Conservation (phyloP, 2,888 invertebrate genomes). For the Chloroclysta siterata region DNA sequence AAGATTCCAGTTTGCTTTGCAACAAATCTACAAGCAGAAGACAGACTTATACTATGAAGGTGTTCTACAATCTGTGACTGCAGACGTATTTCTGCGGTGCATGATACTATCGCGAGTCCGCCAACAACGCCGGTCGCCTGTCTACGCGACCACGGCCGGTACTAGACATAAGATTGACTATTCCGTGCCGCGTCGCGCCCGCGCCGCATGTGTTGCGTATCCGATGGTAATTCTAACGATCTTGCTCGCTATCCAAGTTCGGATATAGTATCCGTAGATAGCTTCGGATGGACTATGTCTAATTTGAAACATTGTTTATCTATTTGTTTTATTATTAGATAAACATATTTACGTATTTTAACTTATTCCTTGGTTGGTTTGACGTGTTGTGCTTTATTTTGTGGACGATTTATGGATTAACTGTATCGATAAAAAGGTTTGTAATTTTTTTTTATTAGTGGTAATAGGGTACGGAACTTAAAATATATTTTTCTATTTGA, state of each 20-base stretch:
- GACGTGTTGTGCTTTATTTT: neutral
- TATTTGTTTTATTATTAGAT: neutral
- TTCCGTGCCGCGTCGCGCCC: slow-evolving; percentile 8
- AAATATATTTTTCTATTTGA: too few relatives aligned
- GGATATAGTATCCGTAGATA: neutral
- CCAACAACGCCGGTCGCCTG: neutral
- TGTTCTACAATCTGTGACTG: too few relatives aligned
- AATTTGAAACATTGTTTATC: neutral
- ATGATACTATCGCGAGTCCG: neutral
- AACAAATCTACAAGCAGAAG: too few relatives aligned
- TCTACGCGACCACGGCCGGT: neutral
- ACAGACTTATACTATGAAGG: too few relatives aligned
- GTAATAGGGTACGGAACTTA: too few relatives aligned
- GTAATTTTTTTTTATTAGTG: slow-evolving; percentile 3
- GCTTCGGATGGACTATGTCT: neutral
- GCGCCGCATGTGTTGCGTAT: slow-evolving; percentile 14
- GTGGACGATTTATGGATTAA: slow-evolving; percentile 7
- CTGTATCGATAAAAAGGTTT: slow-evolving; percentile 1
- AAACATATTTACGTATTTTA: neutral
- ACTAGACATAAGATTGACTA: slow-evolving; percentile 16
- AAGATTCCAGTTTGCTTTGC: too few relatives aligned
- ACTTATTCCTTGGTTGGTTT: neutral
- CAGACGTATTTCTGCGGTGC: too few relatives aligned
- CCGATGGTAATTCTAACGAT: neutral
- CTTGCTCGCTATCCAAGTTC: neutral